These are phyloP conservation scores for Scaptomyza caliginosa DNA, from an alignment of 2,888 invertebrate genomes.

Conservation along the genomic window DNA sequence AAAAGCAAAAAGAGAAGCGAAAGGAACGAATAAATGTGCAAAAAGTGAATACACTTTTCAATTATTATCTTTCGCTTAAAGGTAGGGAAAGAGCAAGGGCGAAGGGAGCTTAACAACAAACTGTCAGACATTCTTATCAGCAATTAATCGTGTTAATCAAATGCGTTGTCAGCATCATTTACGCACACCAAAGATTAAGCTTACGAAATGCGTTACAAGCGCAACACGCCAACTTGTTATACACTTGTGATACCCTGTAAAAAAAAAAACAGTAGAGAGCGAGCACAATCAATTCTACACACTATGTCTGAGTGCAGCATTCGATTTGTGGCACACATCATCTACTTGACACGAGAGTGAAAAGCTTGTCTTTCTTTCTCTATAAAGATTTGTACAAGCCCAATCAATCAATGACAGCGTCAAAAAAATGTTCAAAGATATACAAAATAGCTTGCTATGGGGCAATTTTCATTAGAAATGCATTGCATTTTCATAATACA, in stretches of 20 bases:
- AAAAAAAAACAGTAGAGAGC: background rate
- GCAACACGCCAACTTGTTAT: slow-evolving; percentile 45
- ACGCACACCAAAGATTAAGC: slow-evolving; percentile 55
- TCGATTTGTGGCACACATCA: too few species aligned
- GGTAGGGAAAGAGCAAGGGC: background rate
- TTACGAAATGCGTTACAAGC: slow-evolving; percentile 71
- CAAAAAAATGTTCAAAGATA: slow-evolving; percentile 3
- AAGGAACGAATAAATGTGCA: slow-evolving; percentile 3
- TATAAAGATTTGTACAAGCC: slow-evolving; percentile 55
- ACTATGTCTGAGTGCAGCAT: too few species aligned
- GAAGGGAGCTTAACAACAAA: slow-evolving; percentile 39
- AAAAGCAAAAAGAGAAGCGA: background rate
- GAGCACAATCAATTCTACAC: too few species aligned
- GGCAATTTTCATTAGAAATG: slow-evolving; percentile 68
- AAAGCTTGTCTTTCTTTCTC: slow-evolving; percentile 55
- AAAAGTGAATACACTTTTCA: slow-evolving; percentile 4
- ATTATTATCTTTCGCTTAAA: background rate
- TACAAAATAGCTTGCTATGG: slow-evolving; percentile 15
- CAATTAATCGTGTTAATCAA: slow-evolving; percentile 83
- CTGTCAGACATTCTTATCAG: slow-evolving; percentile 80
- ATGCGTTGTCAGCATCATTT: slow-evolving; percentile 83
- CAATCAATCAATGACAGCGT: slow-evolving; percentile 82
- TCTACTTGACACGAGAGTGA: slow-evolving; percentile 58
- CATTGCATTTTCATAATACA: slow-evolving; percentile 66
- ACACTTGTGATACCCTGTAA: slow-evolving; percentile 46